Evolutionary conservation across 2,113 vertebrate genomes (phyloP), one percentile per base, ranked within the genome.

Genomic region (Gavia stellata): DNA sequence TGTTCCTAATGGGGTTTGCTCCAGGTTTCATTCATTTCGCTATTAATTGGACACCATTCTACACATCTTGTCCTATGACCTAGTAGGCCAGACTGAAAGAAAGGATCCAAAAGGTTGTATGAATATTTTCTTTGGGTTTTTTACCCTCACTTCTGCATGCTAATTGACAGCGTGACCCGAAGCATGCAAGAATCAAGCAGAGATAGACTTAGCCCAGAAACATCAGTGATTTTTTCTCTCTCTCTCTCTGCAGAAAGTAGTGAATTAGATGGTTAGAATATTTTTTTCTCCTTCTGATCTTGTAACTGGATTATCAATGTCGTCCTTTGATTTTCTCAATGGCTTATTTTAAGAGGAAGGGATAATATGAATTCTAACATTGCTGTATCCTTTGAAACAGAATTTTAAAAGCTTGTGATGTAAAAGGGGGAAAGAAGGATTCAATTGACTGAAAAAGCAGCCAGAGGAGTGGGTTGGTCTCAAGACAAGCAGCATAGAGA

Each of bases 291-390:
- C 53, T 81, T 90, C 82, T 95, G 77, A 92, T 94, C 92, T 96
- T 90, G 95, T 92, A 96, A 94, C 75, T 84, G 80, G 82, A 95
- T 94, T 94, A 92, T 90, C 90, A 75, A 47, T 91, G 94, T 86
- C 19, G 24, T 79, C 16, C 92, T 96, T 88, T 96, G 94, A 96
- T 96, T 96, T 94, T 55, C 59, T 90, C 82, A 94, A 93, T 56
- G 28, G 24, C 10, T 95, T 77, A 59, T 56, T 95, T 95, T 90
- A 96, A 81, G 42, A 95, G 36, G 59, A 81, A 88, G 6, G 13
- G n/a, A 81, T 83, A 90, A 82, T 86, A 74, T 8, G 44, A 88
- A 86, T 94, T 90, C 63, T 93, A 70, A 93, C 6, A 5, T 61
- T 44, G 26, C 42, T 86, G 36, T 66, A 42, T 36, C 68, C 72